Evolutionary conservation across 2,113 vertebrate species (phyloP).

Genomic region (Pimephales promelas): DNA sequence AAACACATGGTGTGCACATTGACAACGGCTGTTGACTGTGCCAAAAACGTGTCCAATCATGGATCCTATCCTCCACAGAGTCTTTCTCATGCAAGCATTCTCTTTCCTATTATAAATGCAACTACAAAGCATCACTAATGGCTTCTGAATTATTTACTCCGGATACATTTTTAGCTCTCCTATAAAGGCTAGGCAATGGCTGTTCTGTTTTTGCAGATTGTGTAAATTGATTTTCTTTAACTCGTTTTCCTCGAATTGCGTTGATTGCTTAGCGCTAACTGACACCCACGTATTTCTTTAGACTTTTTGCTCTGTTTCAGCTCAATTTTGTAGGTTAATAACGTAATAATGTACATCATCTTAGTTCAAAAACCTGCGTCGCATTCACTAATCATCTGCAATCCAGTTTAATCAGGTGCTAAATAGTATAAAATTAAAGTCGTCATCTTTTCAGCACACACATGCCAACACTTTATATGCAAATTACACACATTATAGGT

Average conservation of each 20-base stretch:
- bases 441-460: background rate
- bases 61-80: slow-evolving; percentile 48
- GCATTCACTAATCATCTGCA: background rate
- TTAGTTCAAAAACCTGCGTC: background rate
- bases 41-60: slow-evolving; percentile 45
- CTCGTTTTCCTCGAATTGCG: slow-evolving; percentile 1
- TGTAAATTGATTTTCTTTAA: slow-evolving; percentile 35
- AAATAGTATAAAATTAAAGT: background rate
- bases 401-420: slow-evolving; percentile 5
- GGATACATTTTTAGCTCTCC: slow-evolving; percentile 43
- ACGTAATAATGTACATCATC: background rate
- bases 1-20: slow-evolving; percentile 71
- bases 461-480: background rate
- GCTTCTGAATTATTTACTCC: slow-evolving; percentile 55
- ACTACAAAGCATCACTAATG: slow-evolving; percentile 43
- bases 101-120: slow-evolving; percentile 42
- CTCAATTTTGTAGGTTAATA: background rate
- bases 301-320: background rate
- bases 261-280: background rate
- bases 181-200: slow-evolving; percentile 21
- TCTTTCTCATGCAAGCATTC: slow-evolving; percentile 35
- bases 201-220: slow-evolving; percentile 17
- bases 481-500: background rate
- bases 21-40: slow-evolving; percentile 52
- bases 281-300: background rate